These are phyloP conservation scores for Venustaconcha ellipsiformis DNA, from an alignment of 1,140 invertebrate genomes.

Conservation along the genomic window DNA sequence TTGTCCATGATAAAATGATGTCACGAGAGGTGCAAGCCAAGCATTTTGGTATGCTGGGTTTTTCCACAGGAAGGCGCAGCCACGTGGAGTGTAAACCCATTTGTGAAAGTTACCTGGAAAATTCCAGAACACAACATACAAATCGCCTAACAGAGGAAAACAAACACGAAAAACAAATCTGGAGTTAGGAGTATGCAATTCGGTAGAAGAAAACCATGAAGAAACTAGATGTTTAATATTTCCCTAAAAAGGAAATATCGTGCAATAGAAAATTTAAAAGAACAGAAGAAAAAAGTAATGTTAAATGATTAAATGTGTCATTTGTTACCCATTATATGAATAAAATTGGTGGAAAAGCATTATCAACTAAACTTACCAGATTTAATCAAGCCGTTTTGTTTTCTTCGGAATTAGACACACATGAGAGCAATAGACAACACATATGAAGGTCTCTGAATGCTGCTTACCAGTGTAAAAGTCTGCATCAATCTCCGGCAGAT, in stretches of 20 bases:
- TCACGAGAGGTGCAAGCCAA: conserved; percentile 41
- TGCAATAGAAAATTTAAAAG: background rate
- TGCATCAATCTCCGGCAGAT: conserved; percentile 47
- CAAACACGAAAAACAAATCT: background rate
- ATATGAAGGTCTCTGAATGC: background rate
- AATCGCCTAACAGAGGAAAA: background rate
- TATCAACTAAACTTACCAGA: background rate
- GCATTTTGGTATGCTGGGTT: conserved; percentile 35
- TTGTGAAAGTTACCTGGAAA: conserved; percentile 59
- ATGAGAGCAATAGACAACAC: background rate
- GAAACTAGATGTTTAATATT: background rate
- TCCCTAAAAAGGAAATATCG: too few species aligned
- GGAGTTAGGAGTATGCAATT: background rate
- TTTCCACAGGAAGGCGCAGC: conserved; percentile 50
- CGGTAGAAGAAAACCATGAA: background rate
- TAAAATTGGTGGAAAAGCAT: background rate
- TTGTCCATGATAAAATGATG: conserved; percentile 27
- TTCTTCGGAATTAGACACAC: background rate
- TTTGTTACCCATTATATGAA: too few species aligned
- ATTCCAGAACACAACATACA: background rate
- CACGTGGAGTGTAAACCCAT: conserved; percentile 53
- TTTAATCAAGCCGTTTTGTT: background rate
- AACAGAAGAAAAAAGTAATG: background rate
- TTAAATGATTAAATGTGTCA: too few species aligned
- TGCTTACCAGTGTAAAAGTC: conserved; percentile 53